phyloP scores from a whole-genome alignment of 2,888 invertebrate genomes.

The Yponomeuta cagnagella region DNA sequence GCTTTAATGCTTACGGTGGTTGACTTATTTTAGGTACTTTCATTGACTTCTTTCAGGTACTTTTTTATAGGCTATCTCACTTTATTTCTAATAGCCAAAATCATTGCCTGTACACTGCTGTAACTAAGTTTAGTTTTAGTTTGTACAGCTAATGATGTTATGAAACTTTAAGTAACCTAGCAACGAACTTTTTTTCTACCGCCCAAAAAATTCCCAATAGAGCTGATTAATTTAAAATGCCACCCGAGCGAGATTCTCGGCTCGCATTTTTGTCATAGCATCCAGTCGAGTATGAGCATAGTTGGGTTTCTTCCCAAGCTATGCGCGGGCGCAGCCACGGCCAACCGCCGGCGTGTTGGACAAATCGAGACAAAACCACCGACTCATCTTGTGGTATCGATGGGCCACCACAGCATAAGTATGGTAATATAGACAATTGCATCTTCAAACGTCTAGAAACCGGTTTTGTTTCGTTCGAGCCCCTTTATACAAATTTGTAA shows the following conservation, averaged over 20 bases:
- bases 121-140: no score
- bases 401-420: not conserved
- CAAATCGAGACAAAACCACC: slow-evolving; percentile 74
- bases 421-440: no score
- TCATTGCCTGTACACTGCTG: no score
- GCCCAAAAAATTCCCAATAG: not conserved
- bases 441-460: no score
- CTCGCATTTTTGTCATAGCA: slow-evolving; percentile 66
- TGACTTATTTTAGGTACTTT: no score
- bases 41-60: no score
- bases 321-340: slow-evolving; percentile 17
- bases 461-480: no score
- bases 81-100: no score
- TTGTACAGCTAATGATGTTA: no score
- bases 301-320: slow-evolving; percentile 37
- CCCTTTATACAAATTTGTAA: no score
- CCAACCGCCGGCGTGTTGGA: slow-evolving; percentile 69
- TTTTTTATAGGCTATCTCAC: no score
- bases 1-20: no score
- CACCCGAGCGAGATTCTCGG: slow-evolving; percentile 38
- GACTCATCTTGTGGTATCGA: slow-evolving; percentile 44
- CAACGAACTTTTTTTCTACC: not conserved
- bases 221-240: slow-evolving; percentile 30
- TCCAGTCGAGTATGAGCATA: slow-evolving; percentile 43
- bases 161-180: not conserved